Percentiles rank a stretch among this genome's conserved stretches.
These are phyloP conservation scores for Miltochrista miniata DNA, from an alignment of 2,888 invertebrate genomes.

Conservation along the genomic window DNA sequence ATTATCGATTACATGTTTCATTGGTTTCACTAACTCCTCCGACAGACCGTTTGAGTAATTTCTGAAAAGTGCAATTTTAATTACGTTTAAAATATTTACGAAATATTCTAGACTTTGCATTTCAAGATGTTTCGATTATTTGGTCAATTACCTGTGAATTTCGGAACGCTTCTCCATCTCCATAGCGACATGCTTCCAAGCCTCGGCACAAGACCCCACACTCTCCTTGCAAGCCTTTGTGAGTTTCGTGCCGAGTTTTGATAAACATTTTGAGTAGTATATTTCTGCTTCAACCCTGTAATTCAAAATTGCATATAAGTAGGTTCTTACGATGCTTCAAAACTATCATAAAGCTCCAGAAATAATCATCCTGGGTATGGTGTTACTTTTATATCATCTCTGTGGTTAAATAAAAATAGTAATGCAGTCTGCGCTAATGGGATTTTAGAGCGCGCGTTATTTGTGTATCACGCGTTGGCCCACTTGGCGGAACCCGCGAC, in stretches of 20 bases:
- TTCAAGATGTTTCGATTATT: neutral
- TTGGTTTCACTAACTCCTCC: slow-evolving; percentile 95
- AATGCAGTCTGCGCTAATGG: slow-evolving; percentile 49
- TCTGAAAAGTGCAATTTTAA: slow-evolving; percentile 70
- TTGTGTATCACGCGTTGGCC: slow-evolving; percentile 58
- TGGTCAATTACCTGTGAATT: slow-evolving; percentile 86
- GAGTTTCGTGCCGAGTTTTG: slow-evolving; percentile 93
- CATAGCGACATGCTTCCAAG: slow-evolving; percentile 95
- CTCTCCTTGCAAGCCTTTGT: slow-evolving; percentile 92
- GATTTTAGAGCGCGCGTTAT: slow-evolving; percentile 53
- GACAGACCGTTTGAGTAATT: slow-evolving; percentile 90
- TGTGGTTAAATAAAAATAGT: slow-evolving; percentile 43
- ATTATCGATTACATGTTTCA: slow-evolving; percentile 88
- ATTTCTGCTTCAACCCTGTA: slow-evolving; percentile 95
- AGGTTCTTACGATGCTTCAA: neutral
- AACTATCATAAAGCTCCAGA: slow-evolving; percentile 33
- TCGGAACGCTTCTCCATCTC: slow-evolving; percentile 97
- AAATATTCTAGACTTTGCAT: slow-evolving; percentile 13
- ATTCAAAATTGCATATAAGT: slow-evolving; percentile 40
- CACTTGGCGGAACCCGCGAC: slow-evolving; percentile 65
- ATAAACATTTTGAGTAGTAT: slow-evolving; percentile 94
- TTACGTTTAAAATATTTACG: slow-evolving; percentile 16
- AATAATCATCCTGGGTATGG: slow-evolving; percentile 43
- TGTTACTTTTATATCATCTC: slow-evolving; percentile 39
- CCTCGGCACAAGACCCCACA: slow-evolving; percentile 91